These are phyloP conservation scores for Ursus arctos DNA, from an alignment of 2,113 vertebrate genomes.

Conservation along the genomic window DNA sequence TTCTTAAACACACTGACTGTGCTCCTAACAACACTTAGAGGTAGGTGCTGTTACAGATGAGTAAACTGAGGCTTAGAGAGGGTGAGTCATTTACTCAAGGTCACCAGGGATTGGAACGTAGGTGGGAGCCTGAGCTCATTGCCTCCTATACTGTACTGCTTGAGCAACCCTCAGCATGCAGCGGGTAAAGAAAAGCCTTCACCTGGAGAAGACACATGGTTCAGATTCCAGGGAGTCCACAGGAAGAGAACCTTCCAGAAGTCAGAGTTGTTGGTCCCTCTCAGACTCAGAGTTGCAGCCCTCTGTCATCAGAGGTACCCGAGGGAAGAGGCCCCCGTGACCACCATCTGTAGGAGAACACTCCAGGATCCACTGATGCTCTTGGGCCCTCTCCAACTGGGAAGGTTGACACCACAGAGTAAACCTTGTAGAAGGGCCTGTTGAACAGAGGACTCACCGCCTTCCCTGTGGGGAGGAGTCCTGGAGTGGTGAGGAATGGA, in stretches of 20 bases:
- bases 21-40: background rate
- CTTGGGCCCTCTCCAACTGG: background rate
- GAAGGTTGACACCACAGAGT: background rate
- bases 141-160: background rate
- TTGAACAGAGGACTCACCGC: background rate
- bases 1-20: background rate
- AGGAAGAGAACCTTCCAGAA: background rate
- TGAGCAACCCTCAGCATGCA: background rate
- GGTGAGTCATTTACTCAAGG: background rate
- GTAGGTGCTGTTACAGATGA: background rate
- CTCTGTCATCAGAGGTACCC: background rate
- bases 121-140: background rate
- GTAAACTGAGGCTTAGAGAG: background rate
- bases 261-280: background rate
- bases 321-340: background rate
- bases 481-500: background rate
- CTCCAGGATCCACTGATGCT: background rate
- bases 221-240: background rate
- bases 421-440: background rate
- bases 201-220: no score
- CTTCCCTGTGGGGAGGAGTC: background rate
- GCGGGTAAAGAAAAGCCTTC: background rate
- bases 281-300: background rate
- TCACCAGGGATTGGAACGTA: background rate
- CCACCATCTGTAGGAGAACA: background rate